phyloP scores from a whole-genome alignment of 2,113 vertebrate genomes.

The Athene cunicularia region DNA sequence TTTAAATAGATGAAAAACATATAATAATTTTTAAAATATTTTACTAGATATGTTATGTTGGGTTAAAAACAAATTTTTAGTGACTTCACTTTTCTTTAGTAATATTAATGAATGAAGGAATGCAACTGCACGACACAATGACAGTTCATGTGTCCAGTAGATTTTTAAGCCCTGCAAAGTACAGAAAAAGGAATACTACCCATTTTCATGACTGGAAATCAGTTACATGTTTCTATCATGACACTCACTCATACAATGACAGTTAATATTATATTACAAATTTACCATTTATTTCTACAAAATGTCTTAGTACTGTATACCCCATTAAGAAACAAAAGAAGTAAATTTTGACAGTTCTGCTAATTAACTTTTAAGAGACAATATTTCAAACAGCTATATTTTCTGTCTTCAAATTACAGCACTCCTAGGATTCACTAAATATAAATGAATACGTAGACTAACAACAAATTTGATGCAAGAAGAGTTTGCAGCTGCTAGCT shows the following conservation, averaged over 20 bases:
- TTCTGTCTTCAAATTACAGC: background rate
- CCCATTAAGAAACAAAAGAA: background rate
- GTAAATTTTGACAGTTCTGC: background rate
- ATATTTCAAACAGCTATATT: slow-evolving; percentile 5
- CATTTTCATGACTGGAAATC: background rate
- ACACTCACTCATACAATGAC: background rate
- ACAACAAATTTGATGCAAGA: background rate
- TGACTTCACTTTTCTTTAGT: background rate
- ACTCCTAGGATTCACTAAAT: slow-evolving; percentile 10
- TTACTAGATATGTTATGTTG: background rate
- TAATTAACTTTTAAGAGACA: slow-evolving; percentile 24
- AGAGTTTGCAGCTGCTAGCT: slow-evolving; percentile 16
- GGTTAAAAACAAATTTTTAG: background rate
- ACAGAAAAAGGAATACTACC: background rate
- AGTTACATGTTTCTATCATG: background rate
- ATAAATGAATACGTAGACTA: slow-evolving; percentile 1
- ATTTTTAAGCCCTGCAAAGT: background rate
- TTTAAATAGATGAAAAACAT: background rate
- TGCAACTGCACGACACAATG: background rate
- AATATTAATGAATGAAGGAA: background rate
- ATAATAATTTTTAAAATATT: background rate
- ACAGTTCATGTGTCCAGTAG: background rate
- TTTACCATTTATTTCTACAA: background rate
- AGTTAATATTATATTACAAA: background rate
- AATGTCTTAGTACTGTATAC: background rate